Evolutionary conservation across 2,797 vertebrate species (phyloP).

Genomic region (Gymnoscopelus microlampas): DNA sequence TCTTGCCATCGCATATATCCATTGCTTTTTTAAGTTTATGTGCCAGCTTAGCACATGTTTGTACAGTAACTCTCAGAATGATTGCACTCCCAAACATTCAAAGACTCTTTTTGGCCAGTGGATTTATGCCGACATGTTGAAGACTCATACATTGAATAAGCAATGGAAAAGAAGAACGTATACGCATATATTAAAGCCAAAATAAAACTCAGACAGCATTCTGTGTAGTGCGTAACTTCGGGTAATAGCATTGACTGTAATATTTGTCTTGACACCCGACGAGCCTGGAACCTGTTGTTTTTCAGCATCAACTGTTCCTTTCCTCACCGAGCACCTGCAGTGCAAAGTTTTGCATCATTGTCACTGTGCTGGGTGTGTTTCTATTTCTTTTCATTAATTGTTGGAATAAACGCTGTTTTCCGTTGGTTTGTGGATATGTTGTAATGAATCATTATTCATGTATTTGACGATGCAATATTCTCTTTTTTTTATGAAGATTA

Average conservation of each 20-base stretch:
- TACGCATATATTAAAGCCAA: conserved; percentile 24
- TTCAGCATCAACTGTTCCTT: conserved; percentile 34
- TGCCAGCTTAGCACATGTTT: conserved; percentile 68
- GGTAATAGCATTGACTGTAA: conserved; percentile 19
- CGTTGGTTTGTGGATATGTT: conserved; percentile 54
- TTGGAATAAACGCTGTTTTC: conserved; percentile 64
- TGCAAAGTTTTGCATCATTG: conserved; percentile 50
- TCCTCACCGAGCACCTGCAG: conserved; percentile 51
- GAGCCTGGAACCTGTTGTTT: conserved; percentile 21
- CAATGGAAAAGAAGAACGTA: conserved; percentile 21
- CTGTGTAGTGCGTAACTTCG: conserved; percentile 20
- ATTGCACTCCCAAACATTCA: conserved; percentile 53
- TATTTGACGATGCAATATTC: conserved; percentile 71
- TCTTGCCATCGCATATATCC: conserved; percentile 40
- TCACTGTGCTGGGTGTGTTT: conserved; percentile 39
- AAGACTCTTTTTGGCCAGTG: conserved; percentile 36
- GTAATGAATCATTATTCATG: conserved; percentile 65
- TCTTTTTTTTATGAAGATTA: conserved; percentile 75
- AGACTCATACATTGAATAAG: conserved; percentile 31
- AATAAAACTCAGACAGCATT: conserved; percentile 27
- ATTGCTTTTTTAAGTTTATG: conserved; percentile 39
- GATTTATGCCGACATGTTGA: conserved; percentile 38
- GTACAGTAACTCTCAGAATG: conserved; percentile 61
- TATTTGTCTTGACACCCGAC: conserved; percentile 37
- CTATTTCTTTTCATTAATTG: conserved; percentile 43